Evolutionary conservation across 2,888 invertebrate genomes (phyloP).

Genomic region (Papilio elwesi): DNA sequence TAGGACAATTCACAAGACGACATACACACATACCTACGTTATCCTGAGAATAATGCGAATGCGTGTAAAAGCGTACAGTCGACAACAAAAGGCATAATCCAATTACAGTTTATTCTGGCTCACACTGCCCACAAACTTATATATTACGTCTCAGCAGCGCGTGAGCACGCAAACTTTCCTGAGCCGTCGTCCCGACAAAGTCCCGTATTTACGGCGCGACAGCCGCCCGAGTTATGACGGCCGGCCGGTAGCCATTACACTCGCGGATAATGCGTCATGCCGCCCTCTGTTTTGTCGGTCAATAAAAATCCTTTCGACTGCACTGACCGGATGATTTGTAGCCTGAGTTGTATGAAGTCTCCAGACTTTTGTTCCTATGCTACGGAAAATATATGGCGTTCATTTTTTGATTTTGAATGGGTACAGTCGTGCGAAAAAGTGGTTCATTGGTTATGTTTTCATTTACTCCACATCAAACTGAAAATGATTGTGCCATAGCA

Average conservation of each 20-base stretch:
- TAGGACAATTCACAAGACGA: not conserved
- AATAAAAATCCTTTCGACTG: slow-evolving; percentile 48
- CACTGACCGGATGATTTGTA: slow-evolving; percentile 37
- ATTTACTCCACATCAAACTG: not conserved
- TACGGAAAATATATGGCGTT: slow-evolving; percentile 27
- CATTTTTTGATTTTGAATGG: slow-evolving; percentile 24
- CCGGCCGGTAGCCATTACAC: slow-evolving; percentile 57
- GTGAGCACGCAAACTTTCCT: slow-evolving; percentile 47
- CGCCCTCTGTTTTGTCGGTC: slow-evolving; percentile 46
- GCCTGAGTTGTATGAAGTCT: slow-evolving; percentile 27
- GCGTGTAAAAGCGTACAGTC: not conserved
- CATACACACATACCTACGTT: not conserved
- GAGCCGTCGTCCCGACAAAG: slow-evolving; percentile 42
- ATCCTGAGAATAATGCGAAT: not conserved
- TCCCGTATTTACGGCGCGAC: slow-evolving; percentile 55
- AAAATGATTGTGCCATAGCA: no score
- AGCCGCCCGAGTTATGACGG: slow-evolving; percentile 57
- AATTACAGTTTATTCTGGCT: slow-evolving; percentile 33
- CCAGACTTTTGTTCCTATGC: slow-evolving; percentile 26
- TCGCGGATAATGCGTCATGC: slow-evolving; percentile 56
- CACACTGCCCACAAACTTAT: slow-evolving; percentile 27
- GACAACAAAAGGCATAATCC: slow-evolving; percentile 30
- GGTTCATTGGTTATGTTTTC: not conserved
- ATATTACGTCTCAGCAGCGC: slow-evolving; percentile 38
- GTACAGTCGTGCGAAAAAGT: slow-evolving; percentile 7